Percentiles rank a stretch among this genome's conserved stretches.
Conservation (phyloP, 1,140 invertebrate genomes). For the Phymastichus coffea region DNA sequence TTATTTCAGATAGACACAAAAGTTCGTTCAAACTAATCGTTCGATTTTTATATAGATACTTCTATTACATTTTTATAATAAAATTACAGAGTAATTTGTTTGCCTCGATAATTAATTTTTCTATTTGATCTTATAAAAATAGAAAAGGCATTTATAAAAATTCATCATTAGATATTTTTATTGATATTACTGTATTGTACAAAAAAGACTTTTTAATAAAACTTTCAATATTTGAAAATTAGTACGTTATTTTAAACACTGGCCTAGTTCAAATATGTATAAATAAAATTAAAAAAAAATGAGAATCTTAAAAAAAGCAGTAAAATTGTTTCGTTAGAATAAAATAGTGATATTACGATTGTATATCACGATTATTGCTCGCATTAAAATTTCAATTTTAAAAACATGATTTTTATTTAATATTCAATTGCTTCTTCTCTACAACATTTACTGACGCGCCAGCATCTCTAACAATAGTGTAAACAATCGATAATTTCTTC, state of each 20-base stretch:
- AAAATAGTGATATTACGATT: not conserved
- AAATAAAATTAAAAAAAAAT: slow-evolving; percentile 15
- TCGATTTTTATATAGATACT: too few species aligned
- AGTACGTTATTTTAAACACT: not conserved
- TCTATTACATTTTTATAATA: too few species aligned
- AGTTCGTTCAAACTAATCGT: too few species aligned
- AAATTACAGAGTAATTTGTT: too few species aligned
- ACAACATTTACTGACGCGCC: slow-evolving; percentile 34
- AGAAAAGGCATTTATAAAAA: slow-evolving; percentile 15
- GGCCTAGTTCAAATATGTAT: not conserved
- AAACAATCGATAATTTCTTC: slow-evolving; percentile 48
- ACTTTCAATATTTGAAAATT: not conserved
- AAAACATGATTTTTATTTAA: too few species aligned
- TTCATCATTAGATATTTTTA: not conserved
- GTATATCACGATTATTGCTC: not conserved
- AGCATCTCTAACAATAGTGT: slow-evolving; percentile 50
- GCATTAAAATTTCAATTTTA: too few species aligned
- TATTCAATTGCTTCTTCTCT: slow-evolving; percentile 38
- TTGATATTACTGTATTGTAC: not conserved
- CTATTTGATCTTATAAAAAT: too few species aligned
- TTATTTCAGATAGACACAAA: too few species aligned
- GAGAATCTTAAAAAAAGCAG: too few species aligned
- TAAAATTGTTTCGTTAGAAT: too few species aligned
- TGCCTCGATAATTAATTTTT: too few species aligned
- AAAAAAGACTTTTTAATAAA: slow-evolving; percentile 4